phyloP scores from a whole-genome alignment of 2,113 vertebrate species.

The Heterotilapia buettikoferi region DNA sequence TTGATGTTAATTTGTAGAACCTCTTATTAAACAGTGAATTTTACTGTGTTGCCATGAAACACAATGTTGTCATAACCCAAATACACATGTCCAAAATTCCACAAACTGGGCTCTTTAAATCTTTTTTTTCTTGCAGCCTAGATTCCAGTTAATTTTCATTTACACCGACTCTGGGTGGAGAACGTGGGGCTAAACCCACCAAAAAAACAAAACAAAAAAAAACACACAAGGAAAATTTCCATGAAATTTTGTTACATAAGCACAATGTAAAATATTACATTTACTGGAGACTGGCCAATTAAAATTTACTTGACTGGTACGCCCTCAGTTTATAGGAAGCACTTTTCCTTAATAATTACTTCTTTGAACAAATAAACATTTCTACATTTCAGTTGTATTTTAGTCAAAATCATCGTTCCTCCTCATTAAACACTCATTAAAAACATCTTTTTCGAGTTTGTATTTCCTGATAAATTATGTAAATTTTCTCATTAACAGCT shows the following conservation, averaged over 20 bases:
- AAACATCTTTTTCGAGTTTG: fast-evolving
- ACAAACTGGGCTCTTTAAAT: neutral
- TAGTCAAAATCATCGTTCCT: neutral
- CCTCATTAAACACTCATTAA: neutral
- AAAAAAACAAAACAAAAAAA: neutral
- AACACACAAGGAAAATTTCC: neutral
- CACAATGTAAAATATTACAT: neutral
- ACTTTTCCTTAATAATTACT: neutral
- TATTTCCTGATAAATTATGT: neutral
- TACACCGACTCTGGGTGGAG: neutral
- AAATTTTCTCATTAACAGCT: neutral
- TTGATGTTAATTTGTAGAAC: neutral
- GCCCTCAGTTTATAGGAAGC: neutral
- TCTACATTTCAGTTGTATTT: neutral
- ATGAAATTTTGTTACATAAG: neutral
- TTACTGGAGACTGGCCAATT: neutral
- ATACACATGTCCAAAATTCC: neutral
- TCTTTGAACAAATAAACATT: neutral
- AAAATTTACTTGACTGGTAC: neutral
- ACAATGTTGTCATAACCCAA: neutral
- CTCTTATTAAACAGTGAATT: neutral
- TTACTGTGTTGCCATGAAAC: neutral
- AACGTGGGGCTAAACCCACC: neutral
- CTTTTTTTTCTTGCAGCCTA: neutral
- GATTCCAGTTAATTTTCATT: neutral